Evolutionary conservation across 1,140 invertebrate species (phyloP).

Genomic region (Calosoma granatense): DNA sequence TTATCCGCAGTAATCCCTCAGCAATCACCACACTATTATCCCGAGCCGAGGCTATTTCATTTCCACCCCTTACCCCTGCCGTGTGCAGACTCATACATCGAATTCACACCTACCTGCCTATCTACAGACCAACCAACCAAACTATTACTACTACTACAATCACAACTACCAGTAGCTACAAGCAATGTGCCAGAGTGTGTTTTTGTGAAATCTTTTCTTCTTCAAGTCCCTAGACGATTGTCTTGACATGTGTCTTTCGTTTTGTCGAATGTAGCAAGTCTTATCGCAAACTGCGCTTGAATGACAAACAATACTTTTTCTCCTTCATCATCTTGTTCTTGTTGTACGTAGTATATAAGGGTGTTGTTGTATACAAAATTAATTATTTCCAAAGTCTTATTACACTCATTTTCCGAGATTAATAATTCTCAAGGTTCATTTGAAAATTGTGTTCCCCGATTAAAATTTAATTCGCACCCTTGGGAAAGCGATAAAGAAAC

Average conservation of each 20-base stretch:
- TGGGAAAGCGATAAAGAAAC: background rate
- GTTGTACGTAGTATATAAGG: background rate
- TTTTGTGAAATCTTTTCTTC: no score
- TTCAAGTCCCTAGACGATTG: no score
- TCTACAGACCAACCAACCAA: background rate
- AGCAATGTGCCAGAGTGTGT: no score
- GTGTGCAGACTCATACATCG: background rate
- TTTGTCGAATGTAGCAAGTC: no score
- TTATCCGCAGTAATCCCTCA: slow-evolving; percentile 20
- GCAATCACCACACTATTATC: slow-evolving; percentile 23
- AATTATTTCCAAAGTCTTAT: background rate
- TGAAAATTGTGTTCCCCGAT: background rate
- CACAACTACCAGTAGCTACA: no score
- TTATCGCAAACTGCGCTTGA: no score
- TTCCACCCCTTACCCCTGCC: slow-evolving; percentile 12
- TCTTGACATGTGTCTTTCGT: no score
- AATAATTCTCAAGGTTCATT: slow-evolving; percentile 3
- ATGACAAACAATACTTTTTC: background rate
- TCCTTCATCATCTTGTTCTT: background rate
- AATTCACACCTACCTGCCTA: background rate
- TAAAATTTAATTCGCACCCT: slow-evolving; percentile 1
- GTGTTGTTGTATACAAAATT: background rate
- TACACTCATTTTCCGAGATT: background rate
- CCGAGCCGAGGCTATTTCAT: slow-evolving; percentile 14
- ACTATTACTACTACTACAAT: background rate